Evolutionary conservation across 2,113 vertebrate genomes (phyloP).

Genomic region (Trachemys scripta): DNA sequence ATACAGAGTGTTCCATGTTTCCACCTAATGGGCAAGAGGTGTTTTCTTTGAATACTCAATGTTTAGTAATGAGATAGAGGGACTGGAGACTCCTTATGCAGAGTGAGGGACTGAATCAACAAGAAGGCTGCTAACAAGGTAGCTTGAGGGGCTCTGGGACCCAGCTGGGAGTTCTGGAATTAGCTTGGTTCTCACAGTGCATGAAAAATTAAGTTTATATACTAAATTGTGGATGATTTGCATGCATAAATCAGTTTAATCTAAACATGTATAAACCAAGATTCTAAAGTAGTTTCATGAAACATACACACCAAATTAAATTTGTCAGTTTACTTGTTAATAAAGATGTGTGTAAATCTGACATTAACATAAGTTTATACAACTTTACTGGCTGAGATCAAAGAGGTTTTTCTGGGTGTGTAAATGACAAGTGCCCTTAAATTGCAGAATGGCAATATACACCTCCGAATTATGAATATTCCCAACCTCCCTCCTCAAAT

Average conservation of each 20-base stretch:
- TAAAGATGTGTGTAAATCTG: not conserved
- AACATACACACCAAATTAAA: not conserved
- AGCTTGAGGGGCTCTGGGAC: fast-evolving
- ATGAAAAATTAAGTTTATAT: not conserved
- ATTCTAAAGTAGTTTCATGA: not conserved
- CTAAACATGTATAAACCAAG: not conserved
- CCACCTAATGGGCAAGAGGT: not conserved
- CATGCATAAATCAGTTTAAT: not conserved
- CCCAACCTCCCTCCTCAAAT: not conserved
- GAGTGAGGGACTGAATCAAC: not conserved
- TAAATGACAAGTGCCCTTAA: not conserved
- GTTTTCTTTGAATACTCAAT: constrained; percentile 11
- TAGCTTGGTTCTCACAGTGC: fast-evolving
- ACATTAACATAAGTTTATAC: not conserved
- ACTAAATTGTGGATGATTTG: fast-evolving
- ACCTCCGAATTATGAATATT: not conserved
- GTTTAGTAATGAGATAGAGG: not conserved
- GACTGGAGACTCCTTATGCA: not conserved
- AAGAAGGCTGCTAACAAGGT: constrained; percentile 24
- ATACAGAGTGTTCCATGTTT: constrained; percentile 13
- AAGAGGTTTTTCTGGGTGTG: not conserved
- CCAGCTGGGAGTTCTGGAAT: constrained; percentile 5
- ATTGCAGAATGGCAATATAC: not conserved
- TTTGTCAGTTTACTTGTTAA: not conserved
- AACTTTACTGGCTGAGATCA: not conserved